Evolutionary conservation across 2,113 vertebrate genomes (phyloP), one percentile per base, ranked within the genome.

Genomic region (Neogobius melanostomus): DNA sequence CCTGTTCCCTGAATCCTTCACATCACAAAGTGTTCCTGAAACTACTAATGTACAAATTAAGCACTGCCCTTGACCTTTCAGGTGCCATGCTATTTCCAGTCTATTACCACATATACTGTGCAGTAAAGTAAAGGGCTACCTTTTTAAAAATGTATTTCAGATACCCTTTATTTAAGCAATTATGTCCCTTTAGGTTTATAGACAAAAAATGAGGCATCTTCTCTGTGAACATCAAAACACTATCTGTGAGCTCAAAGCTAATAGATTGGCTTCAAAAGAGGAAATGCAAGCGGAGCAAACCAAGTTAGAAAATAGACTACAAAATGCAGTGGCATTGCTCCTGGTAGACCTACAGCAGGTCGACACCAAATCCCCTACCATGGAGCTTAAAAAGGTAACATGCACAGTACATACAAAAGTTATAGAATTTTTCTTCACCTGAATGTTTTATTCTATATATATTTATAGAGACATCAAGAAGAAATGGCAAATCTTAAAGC

Each of bases 151-250:
- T 36, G 28, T 36, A 36, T 36, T 36, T 1, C 28, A 36, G 28
- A 36, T 36, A 36, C 28, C 28, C 28, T 36, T 44, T 61, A 45
- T 11, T 57, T 14, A 43, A 28, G n/a, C 36, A 60, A 7, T 74
- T 52, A 11, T 80, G 52, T 77, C 44, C 14, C 3, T 6, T 15
- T 61, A 94, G 93, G 91, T 93, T 14, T 98, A 98, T 80, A 97
- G 96, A 77, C 97, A 98, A 92, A 98, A 98, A 77, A 95, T 99
- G 79, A 99, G 98, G 84, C 96, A 99, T 82, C 81, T 98, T 43
- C 65, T 98, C 43, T 94, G 95, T 0, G 97, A 99, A 82, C 95
- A 99, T 52, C 95, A 98, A 89, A 96, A 96, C 76, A 95, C 85
- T 45, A 82, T 95, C 8, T 91, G 91, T 0, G 96, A 98, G 82